Conservation (phyloP, 2,888 invertebrate species). For the Sinhomidia bicolor region DNA sequence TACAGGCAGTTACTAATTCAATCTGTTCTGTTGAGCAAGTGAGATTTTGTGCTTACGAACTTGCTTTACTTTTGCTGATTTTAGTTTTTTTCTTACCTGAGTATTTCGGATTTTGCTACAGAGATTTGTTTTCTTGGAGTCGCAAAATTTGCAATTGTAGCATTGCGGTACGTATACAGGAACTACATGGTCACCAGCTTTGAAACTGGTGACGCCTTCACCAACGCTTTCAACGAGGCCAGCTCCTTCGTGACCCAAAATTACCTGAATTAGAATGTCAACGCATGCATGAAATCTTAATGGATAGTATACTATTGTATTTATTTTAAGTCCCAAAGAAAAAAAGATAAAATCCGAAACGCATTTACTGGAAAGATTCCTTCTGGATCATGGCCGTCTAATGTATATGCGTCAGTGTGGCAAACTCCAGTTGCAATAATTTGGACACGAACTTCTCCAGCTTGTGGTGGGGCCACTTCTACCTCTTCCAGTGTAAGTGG, state of each 20-base stretch:
- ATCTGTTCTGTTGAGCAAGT: too few species aligned
- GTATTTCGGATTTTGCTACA: slow-evolving; percentile 95
- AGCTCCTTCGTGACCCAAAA: slow-evolving; percentile 98
- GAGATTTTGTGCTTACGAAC: too few species aligned
- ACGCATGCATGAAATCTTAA: too few species aligned
- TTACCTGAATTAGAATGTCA: too few species aligned
- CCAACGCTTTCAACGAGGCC: slow-evolving; percentile 99
- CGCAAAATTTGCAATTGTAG: slow-evolving; percentile 97
- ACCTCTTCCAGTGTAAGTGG: slow-evolving; percentile 94
- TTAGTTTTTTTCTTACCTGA: slow-evolving; percentile 78
- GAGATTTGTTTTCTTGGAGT: slow-evolving; percentile 96
- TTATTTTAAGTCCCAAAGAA: too few species aligned
- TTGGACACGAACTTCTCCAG: slow-evolving; percentile 94
- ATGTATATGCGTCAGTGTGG: slow-evolving; percentile 95
- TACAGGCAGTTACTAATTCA: too few species aligned
- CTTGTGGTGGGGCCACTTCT: slow-evolving; percentile 96
- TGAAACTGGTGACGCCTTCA: slow-evolving; percentile 92
- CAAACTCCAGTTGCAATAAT: slow-evolving; percentile 92
- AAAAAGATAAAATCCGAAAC: too few species aligned
- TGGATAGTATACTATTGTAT: too few species aligned
- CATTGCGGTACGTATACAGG: slow-evolving; percentile 99
- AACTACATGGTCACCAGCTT: slow-evolving; percentile 97
- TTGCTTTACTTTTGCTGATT: too few species aligned
- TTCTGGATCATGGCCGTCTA: slow-evolving; percentile 92
- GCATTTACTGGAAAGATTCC: slow-evolving; percentile 95